Evolutionary conservation across 1,140 invertebrate species (phyloP).

Genomic region (Diorhabda sublineata): DNA sequence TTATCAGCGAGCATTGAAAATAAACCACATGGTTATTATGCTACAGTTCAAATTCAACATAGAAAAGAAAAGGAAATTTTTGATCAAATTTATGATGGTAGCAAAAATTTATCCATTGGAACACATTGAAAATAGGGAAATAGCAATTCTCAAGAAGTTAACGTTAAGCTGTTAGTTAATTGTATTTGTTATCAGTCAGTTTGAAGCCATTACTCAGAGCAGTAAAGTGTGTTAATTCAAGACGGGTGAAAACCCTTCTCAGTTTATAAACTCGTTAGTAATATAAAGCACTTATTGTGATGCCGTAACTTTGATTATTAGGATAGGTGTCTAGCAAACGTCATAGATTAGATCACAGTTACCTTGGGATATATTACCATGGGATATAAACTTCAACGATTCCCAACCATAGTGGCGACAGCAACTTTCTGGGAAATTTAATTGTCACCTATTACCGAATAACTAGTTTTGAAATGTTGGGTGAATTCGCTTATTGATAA

Average conservation of each 20-base stretch:
- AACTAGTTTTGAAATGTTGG: not conserved
- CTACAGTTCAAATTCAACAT: no score
- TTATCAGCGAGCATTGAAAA: no score
- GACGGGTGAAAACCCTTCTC: not conserved
- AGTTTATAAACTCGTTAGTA: conserved; percentile 1
- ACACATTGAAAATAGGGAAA: no score
- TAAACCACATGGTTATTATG: no score
- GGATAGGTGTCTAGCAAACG: conserved; percentile 30
- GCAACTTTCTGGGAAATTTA: conserved; percentile 30
- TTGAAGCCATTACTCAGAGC: no score
- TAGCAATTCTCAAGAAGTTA: no score
- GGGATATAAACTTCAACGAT: conserved; percentile 25
- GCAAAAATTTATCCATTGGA: no score
- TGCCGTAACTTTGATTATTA: conserved; percentile 32
- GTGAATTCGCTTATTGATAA: not conserved
- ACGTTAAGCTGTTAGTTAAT: no score
- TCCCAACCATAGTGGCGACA: conserved; percentile 32
- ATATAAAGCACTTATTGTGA: not conserved
- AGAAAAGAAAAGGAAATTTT: no score
- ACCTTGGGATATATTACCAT: conserved; percentile 20
- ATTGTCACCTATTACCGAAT: conserved; percentile 33
- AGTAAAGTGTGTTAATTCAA: no score
- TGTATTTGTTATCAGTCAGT: no score
- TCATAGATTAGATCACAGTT: conserved; percentile 40
- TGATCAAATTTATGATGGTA: no score